A percentile compares a stretch with the other conserved stretches of the same genome.
phyloP scores from a whole-genome alignment of 2,113 vertebrate species.

The Carettochelys insculpta region DNA sequence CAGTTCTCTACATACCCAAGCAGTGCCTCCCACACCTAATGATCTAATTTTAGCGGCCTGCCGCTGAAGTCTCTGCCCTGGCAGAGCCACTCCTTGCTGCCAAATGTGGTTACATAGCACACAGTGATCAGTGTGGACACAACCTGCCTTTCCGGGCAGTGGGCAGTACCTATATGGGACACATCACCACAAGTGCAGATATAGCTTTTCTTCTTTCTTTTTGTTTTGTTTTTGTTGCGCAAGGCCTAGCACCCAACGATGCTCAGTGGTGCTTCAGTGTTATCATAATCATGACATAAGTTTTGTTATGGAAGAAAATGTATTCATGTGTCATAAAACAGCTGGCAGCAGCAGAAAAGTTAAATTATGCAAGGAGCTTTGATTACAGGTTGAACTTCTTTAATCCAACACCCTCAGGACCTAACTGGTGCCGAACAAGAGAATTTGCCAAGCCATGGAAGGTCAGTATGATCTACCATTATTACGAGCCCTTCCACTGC shows the following conservation, averaged over 20 bases:
- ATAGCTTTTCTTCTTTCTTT: neutral
- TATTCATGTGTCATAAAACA: neutral
- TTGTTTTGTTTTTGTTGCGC: too few species aligned
- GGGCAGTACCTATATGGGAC: too few species aligned
- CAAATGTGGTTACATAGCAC: neutral
- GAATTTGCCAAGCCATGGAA: too few species aligned
- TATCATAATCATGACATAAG: neutral
- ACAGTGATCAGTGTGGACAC: neutral
- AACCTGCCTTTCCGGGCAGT: too few species aligned
- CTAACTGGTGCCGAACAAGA: too few species aligned
- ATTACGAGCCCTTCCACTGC: too few species aligned
- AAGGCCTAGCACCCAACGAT: neutral
- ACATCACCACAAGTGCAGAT: too few species aligned
- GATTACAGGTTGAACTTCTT: too few species aligned
- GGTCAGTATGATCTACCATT: too few species aligned
- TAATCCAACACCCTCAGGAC: too few species aligned
- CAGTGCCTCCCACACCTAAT: neutral
- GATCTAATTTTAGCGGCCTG: neutral
- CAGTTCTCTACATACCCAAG: neutral
- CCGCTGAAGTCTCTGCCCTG: neutral
- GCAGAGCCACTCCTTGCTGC: too few species aligned
- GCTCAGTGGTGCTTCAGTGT: neutral
- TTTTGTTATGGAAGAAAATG: neutral
- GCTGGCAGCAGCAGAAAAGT: neutral
- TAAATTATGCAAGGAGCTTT: neutral